phyloP scores from a whole-genome alignment of 2,888 invertebrate genomes.

The Spialia ferax region DNA sequence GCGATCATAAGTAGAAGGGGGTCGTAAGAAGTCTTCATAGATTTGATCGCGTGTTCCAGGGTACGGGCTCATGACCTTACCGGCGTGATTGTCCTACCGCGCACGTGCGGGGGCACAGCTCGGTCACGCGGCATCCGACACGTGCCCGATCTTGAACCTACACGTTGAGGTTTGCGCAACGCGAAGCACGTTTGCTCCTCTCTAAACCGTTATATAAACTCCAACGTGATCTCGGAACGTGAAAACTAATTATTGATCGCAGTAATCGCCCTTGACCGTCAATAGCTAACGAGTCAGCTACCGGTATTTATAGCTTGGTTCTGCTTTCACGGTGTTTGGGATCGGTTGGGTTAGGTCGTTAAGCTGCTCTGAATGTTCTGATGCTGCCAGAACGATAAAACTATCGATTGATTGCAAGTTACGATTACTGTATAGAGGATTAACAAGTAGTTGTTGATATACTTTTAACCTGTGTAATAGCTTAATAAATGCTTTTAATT shows the following conservation, averaged over 20 bases:
- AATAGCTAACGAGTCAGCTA: slow-evolving; percentile 11
- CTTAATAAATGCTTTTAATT: background rate
- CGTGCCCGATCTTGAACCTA: slow-evolving; percentile 78
- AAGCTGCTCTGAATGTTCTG: slow-evolving; percentile 1
- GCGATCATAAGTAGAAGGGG: slow-evolving; percentile 4
- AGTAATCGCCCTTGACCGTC: slow-evolving; percentile 55
- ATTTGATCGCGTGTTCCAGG: slow-evolving; percentile 33
- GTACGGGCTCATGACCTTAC: slow-evolving; percentile 56
- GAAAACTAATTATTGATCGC: slow-evolving; percentile 68
- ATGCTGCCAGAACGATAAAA: background rate
- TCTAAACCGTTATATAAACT: slow-evolving; percentile 77
- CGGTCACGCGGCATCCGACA: slow-evolving; percentile 76
- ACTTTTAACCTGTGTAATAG: background rate
- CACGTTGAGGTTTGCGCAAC: slow-evolving; percentile 81
- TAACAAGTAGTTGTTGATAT: background rate
- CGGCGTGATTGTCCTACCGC: slow-evolving; percentile 58
- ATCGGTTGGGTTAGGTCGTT: slow-evolving; percentile 27
- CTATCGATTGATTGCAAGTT: background rate
- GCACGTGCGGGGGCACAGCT: slow-evolving; percentile 60
- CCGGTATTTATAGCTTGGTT: slow-evolving; percentile 26
- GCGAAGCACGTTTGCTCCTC: slow-evolving; percentile 70
- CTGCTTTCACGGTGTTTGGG: slow-evolving; percentile 16
- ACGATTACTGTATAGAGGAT: background rate
- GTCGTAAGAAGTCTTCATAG: slow-evolving; percentile 2
- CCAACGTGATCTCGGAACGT: slow-evolving; percentile 78